Base-by-base conservation (phyloP, 2,797 vertebrate species). In the Gadopsis bispinosus region DNA sequence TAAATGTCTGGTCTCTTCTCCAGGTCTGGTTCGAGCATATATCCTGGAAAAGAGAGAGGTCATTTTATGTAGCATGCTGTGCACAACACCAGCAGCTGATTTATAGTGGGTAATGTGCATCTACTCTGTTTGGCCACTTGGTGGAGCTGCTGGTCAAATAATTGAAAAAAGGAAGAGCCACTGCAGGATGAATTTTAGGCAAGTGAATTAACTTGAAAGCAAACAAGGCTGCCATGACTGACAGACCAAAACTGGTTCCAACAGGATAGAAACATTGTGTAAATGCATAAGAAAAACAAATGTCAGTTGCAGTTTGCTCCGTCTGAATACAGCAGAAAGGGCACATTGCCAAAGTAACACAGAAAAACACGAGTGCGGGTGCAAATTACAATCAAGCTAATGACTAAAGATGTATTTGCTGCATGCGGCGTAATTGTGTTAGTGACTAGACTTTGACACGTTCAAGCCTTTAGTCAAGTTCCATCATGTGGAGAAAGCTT, bases 11-110 rank as follows among this genome's bases (percentile, higher is more conserved):
- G 98, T 93, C 98, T 97, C 89, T 83, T 93, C 41, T 99, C 97
- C 88, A 96, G 96, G 91, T 99, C 97, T 33, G 97, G 98, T 89
- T 99, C 98, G 65, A 99, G 97, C 98, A 99, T 99, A 58, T 97
- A 99, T 85, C 98, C 98, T 99, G 87, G 5, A 75, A 51, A 17
- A 67, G 8, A 75, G 4, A 72, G 1, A 48, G 0, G 5, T 48
- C 1, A 43, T n/a, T 53, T 69, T 5, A 50, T 0, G 19, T 19
- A 31, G 6, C 4, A 33, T 4, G 10, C 0, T 31, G n/a, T 22
- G 48, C 41, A 13, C 3, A 33, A 14, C 31, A 19, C 37, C 14
- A 41, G 4, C 1, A 1, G 0, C 12, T n/a, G 17, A 10, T 69
- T 19, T 5, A 26, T 4, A 29, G 9, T 1, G 4, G 11, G 12